Evolutionary conservation across 2,888 invertebrate species (phyloP), one percentile per base, ranked within the genome.

Genomic region (Poecilus cupreus): DNA sequence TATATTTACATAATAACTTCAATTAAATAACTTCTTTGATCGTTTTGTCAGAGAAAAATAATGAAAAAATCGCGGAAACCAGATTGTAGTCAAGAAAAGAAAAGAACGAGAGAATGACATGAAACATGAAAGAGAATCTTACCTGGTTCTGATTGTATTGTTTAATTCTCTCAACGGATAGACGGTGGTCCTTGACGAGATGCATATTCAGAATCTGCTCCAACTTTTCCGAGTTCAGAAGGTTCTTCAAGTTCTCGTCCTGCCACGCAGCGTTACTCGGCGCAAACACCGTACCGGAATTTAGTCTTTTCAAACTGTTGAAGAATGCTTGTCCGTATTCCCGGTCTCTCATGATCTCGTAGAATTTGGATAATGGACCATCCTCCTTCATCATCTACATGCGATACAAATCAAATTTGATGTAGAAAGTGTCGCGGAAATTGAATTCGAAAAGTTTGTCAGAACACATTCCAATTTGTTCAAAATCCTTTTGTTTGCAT

Each of bases 231-330:
- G 92, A 93, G 87, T 96, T 94, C 83, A 92, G 91, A 76, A 93
- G 89, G 86, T 93, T 92, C 85, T 93, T 92, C n/a, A 96, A 92
- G 83, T 93, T 93, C 64, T 93, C 92, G 84, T 94, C 93, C 68
- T 93, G 92, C 93, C 96, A 95, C 11, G 97, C 97, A 83, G 94
- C 94, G 87, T 97, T 97, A 86, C 96, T 96, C 0, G 97, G 97
- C 1, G 96, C 97, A 88, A 97, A 96, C 81, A 97, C 91, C 2
- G 97, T 97, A 22, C 96, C 92, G 84, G 95, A 94, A 81, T 93
- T 93, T 83, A 93, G 92, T 82, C 91, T 89, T 80, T 92, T 94
- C 37, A 96, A 92, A 83, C 93, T 93, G 82, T 92, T 92, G 87
- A 95, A 91, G 86, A 96, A 95, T 84, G 94, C 94, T 80, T 93